A percentile compares a stretch with the other conserved stretches of the same genome.
These are phyloP conservation scores for Mormyrus iriodes DNA, from an alignment of 2,113 vertebrate species.

Conservation along the genomic window DNA sequence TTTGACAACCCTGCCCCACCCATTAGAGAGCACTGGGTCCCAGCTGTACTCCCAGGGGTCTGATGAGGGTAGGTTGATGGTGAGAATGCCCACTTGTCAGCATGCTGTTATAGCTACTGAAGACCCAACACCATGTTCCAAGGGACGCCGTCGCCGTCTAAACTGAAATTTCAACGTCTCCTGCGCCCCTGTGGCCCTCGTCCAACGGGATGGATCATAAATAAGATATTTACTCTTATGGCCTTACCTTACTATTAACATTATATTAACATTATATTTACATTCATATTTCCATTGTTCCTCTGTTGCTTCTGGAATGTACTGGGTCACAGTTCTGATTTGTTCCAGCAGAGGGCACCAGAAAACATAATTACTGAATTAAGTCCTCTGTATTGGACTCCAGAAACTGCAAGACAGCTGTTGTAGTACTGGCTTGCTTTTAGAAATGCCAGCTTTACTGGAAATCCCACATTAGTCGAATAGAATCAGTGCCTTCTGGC, in stretches of 20 bases:
- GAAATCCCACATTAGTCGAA: background rate
- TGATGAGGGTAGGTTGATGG: background rate
- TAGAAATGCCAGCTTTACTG: background rate
- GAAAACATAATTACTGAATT: background rate
- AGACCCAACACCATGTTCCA: background rate
- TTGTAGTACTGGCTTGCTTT: background rate
- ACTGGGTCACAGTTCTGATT: background rate
- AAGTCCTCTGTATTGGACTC: background rate
- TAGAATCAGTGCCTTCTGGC: background rate
- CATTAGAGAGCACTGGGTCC: background rate
- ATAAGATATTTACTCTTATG: background rate
- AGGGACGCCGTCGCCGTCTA: background rate
- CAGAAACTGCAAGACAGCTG: background rate
- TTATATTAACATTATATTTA: background rate
- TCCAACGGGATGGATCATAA: background rate
- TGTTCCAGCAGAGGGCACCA: slow-evolving; percentile 6
- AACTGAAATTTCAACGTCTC: background rate
- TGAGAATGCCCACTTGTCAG: background rate
- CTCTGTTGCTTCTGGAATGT: background rate
- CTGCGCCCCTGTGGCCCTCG: background rate
- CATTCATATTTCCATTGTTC: background rate
- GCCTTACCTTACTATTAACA: background rate
- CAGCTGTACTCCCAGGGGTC: background rate
- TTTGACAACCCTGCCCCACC: background rate
- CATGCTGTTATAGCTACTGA: background rate